Conservation (phyloP, 2,113 vertebrate species). For the Cranoglanis bouderius region DNA sequence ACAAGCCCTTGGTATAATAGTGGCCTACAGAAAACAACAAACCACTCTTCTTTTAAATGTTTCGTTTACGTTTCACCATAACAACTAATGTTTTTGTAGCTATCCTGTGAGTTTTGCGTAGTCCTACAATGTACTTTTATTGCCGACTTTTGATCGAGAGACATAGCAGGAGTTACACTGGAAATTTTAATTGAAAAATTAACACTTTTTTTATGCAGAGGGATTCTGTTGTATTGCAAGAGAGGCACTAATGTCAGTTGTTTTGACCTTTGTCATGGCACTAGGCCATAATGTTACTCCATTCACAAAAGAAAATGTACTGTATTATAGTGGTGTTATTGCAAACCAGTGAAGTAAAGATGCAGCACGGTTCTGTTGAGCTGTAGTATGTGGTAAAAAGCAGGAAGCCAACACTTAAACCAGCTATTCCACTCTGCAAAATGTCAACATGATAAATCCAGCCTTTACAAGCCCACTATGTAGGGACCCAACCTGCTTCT, state of each 20-base stretch:
- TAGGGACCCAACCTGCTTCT: neutral
- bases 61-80: neutral
- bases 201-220: too few species aligned
- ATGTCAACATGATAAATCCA: slow-evolving; percentile 21
- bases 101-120: neutral
- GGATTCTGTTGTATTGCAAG: neutral
- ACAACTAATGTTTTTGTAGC: neutral
- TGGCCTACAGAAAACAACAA: neutral
- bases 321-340: neutral
- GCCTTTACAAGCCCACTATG: neutral
- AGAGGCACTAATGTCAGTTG: neutral
- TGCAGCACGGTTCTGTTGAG: neutral
- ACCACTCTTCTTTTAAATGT: neutral
- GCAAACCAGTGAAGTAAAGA: neutral
- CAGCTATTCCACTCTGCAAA: neutral
- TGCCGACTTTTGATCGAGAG: neutral
- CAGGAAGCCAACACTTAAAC: neutral
- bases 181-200: neutral
- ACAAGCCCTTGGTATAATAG: neutral
- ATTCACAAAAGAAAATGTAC: neutral
- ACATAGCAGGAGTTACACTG: neutral
- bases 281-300: neutral
- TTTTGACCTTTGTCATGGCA: neutral
- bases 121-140: neutral
- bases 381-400: neutral